These are phyloP conservation scores for Stegophylla sp. DNA, from an alignment of 2,888 invertebrate species.

Conservation along the genomic window DNA sequence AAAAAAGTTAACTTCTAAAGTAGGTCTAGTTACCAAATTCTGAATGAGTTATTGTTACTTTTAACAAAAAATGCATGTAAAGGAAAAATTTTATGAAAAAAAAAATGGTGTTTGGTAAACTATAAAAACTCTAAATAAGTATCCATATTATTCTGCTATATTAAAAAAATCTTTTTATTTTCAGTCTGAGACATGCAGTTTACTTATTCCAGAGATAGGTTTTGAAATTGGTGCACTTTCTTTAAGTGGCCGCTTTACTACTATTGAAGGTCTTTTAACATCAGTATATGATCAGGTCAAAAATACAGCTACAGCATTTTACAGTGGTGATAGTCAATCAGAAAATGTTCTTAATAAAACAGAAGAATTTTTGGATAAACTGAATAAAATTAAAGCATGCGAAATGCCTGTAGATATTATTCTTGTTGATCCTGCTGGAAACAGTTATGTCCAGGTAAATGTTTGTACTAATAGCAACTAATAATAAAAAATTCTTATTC, in stretches of 20 bases:
- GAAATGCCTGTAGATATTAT: conserved; percentile 75
- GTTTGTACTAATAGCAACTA: not conserved
- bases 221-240: conserved; percentile 85
- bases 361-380: conserved; percentile 71
- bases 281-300: conserved; percentile 80
- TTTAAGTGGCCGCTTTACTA: conserved; percentile 91
- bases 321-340: conserved; percentile 74
- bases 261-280: conserved; percentile 85
- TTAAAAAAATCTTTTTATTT: conserved; percentile 61
- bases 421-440: conserved; percentile 96
- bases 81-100: no score
- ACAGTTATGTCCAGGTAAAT: conserved; percentile 85
- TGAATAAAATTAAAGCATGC: conserved; percentile 74
- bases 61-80: no score
- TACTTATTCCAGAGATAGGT: conserved; percentile 86
- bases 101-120: no score
- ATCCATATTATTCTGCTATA: not conserved
- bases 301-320: conserved; percentile 72
- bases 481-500: not conserved
- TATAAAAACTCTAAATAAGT: no score
- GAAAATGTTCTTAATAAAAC: conserved; percentile 68
- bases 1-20: no score
- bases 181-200: conserved; percentile 79
- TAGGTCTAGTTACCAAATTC: no score
- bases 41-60: no score